Conservation (phyloP, 1,140 invertebrate genomes). For the Octopus bimaculoides region DNA sequence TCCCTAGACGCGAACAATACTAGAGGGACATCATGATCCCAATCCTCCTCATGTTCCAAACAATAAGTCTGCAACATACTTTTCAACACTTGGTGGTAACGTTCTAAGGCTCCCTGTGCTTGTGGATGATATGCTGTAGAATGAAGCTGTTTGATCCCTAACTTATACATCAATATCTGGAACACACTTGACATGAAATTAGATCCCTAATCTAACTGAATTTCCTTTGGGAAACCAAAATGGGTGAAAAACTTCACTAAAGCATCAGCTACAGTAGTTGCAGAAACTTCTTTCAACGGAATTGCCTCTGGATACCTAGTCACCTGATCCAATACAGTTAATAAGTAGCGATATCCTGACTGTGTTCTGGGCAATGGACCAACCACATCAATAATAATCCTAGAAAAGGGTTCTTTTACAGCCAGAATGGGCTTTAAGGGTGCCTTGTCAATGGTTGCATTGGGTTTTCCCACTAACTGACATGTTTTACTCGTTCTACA, state of each 20-base stretch:
- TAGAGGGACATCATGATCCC: no score
- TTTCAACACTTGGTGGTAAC: conserved; percentile 21
- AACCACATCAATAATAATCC: neutral
- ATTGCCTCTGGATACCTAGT: neutral
- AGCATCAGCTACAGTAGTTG: neutral
- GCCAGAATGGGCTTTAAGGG: neutral
- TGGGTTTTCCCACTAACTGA: neutral
- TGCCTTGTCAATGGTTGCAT: neutral
- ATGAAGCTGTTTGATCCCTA: neutral
- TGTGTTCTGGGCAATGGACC: neutral
- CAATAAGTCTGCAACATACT: conserved; percentile 23
- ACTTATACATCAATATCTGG: neutral
- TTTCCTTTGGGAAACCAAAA: neutral
- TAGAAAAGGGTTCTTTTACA: neutral
- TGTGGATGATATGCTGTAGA: conserved; percentile 23
- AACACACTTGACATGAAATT: neutral
- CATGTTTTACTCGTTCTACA: no score
- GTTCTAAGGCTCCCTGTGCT: conserved; percentile 18
- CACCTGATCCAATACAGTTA: neutral
- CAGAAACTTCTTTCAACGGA: neutral
- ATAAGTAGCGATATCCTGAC: neutral
- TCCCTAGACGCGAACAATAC: no score
- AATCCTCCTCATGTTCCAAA: neutral
- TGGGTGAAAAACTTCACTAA: neutral
- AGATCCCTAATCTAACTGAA: neutral